Base-by-base conservation (phyloP, 2,797 vertebrate species). In the Enteromius paludinosus region DNA sequence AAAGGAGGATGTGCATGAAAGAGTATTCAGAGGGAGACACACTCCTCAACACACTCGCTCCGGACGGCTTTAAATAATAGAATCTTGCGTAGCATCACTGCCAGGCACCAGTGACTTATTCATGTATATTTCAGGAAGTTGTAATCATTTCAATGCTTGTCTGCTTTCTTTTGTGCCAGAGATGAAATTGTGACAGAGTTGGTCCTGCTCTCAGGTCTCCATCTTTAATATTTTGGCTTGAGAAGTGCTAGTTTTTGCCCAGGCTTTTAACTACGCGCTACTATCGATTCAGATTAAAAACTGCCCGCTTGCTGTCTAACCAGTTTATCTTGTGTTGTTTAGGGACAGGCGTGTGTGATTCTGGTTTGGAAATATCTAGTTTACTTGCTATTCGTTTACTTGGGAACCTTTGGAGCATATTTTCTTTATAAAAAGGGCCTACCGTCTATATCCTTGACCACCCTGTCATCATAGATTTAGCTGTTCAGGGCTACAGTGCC, bases 131-230 rank as follows among this genome's bases (percentile, higher is more conserved):
- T 91, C 90, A 93, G 90, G 89, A 89, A 89, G 90, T 88, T 89
- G 90, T 93, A 93, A 94, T 94, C 91, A 92, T 90, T 92, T 91
- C 86, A 83, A 38, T 89, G 91, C 91, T 87, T 77, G 89, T 76
- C 90, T 89, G 90, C 87, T 91, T 92, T 90, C 89, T 90, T 90
- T 91, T 89, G 86, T 90, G 90, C 83, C 86, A 85, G 82, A 93
- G 92, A 93, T 94, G 89, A 90, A 90, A 91, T 62, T 92, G 89
- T 93, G 94, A 95, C 93, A 94, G 93, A 94, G 93, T 92, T 89
- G 86, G 91, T 92, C 89, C 91, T 91, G 91, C 90, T 92, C 91
- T 91, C 90, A 80, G 78, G 87, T 88, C 89, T 93, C 87, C 89
- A 95, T 94, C 94, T 95, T 95, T 94, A 92, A 95, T 93, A 86